Conservation (phyloP, 1,140 invertebrate species). For the Drosophila nigromelanica region DNA sequence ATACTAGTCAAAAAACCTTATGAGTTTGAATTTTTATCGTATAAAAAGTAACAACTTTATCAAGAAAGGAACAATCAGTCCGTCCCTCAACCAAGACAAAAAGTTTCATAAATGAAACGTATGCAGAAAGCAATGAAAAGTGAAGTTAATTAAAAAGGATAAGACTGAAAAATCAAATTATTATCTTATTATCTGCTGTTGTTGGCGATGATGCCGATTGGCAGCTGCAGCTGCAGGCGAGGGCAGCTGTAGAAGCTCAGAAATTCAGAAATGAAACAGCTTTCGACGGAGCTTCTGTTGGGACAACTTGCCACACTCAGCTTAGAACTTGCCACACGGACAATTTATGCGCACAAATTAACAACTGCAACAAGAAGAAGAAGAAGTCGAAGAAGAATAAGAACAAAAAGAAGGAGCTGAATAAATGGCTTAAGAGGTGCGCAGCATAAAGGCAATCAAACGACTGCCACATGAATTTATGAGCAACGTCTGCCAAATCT, state of each 20-base stretch:
- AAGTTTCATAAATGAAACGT: too few species aligned
- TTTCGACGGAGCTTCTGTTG: neutral
- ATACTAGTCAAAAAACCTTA: too few species aligned
- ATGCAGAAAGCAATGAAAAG: too few species aligned
- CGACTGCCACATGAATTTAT: slow-evolving; percentile 76
- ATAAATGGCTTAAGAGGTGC: slow-evolving; percentile 8
- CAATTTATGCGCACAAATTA: slow-evolving; percentile 76
- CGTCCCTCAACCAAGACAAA: too few species aligned
- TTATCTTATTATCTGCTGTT: too few species aligned
- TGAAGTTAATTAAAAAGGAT: too few species aligned
- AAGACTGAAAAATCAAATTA: neutral
- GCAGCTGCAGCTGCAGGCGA: slow-evolving; percentile 5
- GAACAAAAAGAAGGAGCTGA: neutral
- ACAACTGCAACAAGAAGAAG: slow-evolving; percentile 13
- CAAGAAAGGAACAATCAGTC: too few species aligned
- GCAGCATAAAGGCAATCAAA: slow-evolving; percentile 66
- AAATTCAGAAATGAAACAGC: slow-evolving; percentile 5
- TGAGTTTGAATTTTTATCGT: too few species aligned
- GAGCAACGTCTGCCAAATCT: slow-evolving; percentile 69
- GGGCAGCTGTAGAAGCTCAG: too few species aligned
- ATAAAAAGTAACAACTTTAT: too few species aligned
- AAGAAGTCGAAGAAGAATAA: too few species aligned
- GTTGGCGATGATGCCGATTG: neutral
- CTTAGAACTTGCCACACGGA: slow-evolving; percentile 48
- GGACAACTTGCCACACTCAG: neutral